Percentiles rank a stretch among this genome's conserved stretches.
Conservation (phyloP, 2,113 vertebrate species). For the Ceuthmochares aereus region DNA sequence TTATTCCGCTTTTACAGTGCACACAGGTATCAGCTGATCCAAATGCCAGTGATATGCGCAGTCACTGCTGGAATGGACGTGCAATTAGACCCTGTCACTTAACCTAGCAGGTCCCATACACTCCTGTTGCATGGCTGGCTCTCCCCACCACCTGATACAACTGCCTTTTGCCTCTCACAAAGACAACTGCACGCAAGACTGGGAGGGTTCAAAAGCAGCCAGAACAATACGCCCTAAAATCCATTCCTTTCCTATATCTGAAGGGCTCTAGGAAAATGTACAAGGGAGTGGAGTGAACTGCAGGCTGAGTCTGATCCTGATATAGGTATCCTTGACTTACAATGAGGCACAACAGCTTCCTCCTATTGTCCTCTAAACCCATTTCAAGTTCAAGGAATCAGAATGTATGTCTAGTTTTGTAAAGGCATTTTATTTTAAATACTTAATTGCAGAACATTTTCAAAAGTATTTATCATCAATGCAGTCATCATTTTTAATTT, state of each 20-base stretch:
- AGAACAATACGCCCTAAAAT: neutral
- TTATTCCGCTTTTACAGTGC: neutral
- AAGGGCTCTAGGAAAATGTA: neutral
- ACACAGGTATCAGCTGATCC: neutral
- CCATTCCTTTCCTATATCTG: neutral
- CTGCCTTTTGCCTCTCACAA: neutral
- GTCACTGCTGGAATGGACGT: rapidly evolving
- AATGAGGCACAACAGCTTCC: neutral
- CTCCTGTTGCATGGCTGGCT: neutral
- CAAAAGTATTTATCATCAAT: neutral
- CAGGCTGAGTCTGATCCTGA: neutral
- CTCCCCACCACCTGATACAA: neutral
- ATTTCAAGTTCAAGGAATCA: neutral
- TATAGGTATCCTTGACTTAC: neutral
- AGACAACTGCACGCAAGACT: neutral
- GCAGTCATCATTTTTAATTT: neutral
- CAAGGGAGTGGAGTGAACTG: neutral
- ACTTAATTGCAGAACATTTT: neutral
- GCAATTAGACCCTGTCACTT: neutral
- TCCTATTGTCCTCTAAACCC: neutral
- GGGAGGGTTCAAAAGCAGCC: neutral
- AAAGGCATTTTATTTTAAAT: neutral
- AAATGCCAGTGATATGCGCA: rapidly evolving
- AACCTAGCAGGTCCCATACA: neutral
- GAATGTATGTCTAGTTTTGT: neutral